Conservation (phyloP, 2,113 vertebrate genomes). For the Laterallus jamaicensis region DNA sequence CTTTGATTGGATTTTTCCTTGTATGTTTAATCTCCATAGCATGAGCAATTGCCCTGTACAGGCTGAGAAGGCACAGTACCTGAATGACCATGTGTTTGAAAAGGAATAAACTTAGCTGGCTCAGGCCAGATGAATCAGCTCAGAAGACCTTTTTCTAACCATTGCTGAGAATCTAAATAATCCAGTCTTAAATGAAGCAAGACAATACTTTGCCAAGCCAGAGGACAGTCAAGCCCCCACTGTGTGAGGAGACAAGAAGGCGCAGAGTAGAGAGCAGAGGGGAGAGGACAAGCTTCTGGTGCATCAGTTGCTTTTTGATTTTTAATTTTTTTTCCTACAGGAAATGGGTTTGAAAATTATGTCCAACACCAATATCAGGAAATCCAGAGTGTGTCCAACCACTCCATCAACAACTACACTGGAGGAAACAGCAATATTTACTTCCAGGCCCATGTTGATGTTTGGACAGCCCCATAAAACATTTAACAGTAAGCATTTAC, state of each 20-base stretch:
- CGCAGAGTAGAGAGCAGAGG: not conserved
- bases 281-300: not conserved
- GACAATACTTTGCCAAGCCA: not conserved
- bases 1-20: not conserved
- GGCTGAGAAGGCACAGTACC: not conserved
- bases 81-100: not conserved
- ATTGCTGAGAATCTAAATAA: not conserved
- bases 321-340: conserved; percentile 14
- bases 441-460: not conserved
- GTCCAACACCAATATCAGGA: conserved; percentile 64
- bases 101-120: not conserved
- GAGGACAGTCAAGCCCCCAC: not conserved
- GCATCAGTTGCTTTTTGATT: not conserved
- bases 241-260: not conserved
- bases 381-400: conserved; percentile 34
- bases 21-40: not conserved
- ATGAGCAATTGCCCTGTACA: not conserved
- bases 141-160: not conserved
- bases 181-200: not conserved
- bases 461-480: not conserved
- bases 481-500: conserved; percentile 26
- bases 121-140: not conserved
- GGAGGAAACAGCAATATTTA: not conserved
- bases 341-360: conserved; percentile 67
- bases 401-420: not conserved